Base-by-base conservation (phyloP, 2,113 vertebrate genomes). In the Cyphomyrus discorhynchus region DNA sequence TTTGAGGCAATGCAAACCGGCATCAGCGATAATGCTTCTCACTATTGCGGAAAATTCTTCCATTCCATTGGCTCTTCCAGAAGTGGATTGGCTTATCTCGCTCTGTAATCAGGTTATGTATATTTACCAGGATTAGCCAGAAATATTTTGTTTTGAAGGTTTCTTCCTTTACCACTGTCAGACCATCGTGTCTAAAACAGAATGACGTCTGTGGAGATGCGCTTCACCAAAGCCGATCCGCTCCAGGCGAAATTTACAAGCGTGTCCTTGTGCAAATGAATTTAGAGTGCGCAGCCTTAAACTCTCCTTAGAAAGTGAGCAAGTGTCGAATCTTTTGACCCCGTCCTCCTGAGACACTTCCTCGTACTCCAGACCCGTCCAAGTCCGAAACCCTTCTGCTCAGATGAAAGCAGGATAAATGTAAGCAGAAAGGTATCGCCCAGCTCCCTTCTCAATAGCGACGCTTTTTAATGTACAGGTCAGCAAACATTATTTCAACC, bases 1-100 rank as follows among this genome's bases (percentile, higher is more conserved):
- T 95, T 91, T 86, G 89, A 91, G 92, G 92, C 94, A 93, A 94
- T 92, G 91, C 94, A 93, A 42, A 88, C 90, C 89, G 90, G 45
- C 90, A 77, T 94, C 91, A 92, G 94, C 89, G 2, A 53, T 88
- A 90, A 89, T 85, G 62, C 70, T 53, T 49, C 31, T 53, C 46
- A 47, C 53, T 53, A 87, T 53, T 35, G 11, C 49, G 39, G n/a
- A 35, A 53, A 15, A 80, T 80, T 52, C 24, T 31, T 52, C n/a
- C 85, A 52, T 56, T 35, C 50, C 50, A 13, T 31, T 35, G 50
- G 27, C 50, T 27, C 5, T 56, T 35, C n/a, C 24, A 24, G 27
- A 27, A 87, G 85, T n/a, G 19, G 50, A 52, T 53, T 11, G 31
- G 49, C 31, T 52, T 87, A 39, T 87, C 85, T 52, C 13, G 1